These are phyloP conservation scores for Syngnathus rostellatus DNA, from an alignment of 2,797 vertebrate species.

Conservation along the genomic window DNA sequence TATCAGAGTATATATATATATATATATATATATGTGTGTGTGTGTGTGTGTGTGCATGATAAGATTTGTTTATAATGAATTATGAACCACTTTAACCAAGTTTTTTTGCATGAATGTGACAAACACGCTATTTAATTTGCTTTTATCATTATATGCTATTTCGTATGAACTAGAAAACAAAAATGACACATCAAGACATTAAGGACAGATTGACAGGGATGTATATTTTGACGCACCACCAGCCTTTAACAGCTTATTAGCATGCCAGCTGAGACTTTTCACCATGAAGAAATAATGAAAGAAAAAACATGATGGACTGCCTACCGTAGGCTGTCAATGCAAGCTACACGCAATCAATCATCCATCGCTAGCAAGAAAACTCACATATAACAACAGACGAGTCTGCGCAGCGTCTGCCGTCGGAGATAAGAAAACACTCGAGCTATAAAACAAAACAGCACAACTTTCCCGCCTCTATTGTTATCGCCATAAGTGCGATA, in stretches of 20 bases:
- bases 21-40: no score
- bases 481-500: slow-evolving; percentile 11
- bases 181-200: slow-evolving; percentile 30
- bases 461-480: slow-evolving; percentile 1
- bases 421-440: slow-evolving; percentile 18
- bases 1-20: neutral
- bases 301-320: slow-evolving; percentile 51
- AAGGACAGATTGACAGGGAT: slow-evolving; percentile 24
- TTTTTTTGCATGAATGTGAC: neutral
- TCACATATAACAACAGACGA: slow-evolving; percentile 11
- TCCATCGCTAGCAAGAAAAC: slow-evolving; percentile 31
- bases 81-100: no score
- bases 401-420: slow-evolving; percentile 12
- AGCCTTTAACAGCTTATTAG: slow-evolving; percentile 40
- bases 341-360: slow-evolving; percentile 49
- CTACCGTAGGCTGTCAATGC: slow-evolving; percentile 46
- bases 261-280: slow-evolving; percentile 38
- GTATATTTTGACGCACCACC: slow-evolving; percentile 23
- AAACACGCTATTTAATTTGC: neutral
- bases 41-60: no score
- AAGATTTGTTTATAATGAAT: no score
- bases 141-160: neutral
- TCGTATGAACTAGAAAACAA: neutral
- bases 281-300: slow-evolving; percentile 20
- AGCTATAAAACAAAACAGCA: slow-evolving; percentile 7